Conservation (phyloP, 2,113 vertebrate species). For the Crotophaga sulcirostris region DNA sequence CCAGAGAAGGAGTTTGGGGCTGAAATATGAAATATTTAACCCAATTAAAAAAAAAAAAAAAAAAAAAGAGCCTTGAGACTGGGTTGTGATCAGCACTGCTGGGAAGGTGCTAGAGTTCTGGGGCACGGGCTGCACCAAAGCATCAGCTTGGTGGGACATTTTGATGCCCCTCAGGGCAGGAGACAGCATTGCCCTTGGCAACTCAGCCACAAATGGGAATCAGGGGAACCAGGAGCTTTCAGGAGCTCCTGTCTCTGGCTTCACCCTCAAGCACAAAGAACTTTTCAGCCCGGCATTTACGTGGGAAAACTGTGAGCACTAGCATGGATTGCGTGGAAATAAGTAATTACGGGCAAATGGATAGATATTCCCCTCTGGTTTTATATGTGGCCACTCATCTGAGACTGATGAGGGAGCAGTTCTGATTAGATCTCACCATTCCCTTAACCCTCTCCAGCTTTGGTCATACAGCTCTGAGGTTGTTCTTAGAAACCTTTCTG, state of each 20-base stretch:
- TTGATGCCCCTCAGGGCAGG: not conserved
- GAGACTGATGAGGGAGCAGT: conserved; percentile 50
- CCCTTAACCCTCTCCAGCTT: conserved; percentile 28
- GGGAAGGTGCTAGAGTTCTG: not conserved
- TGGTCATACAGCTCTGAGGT: not conserved
- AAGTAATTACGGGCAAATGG: conserved; percentile 26
- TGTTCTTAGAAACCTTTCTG: not conserved
- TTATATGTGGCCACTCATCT: conserved; percentile 55
- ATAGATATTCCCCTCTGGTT: not conserved
- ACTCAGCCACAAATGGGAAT: not conserved
- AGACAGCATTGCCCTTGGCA: not conserved
- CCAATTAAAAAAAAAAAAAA: not conserved
- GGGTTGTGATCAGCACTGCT: accelerated
- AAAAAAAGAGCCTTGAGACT: not conserved
- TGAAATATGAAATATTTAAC: not conserved
- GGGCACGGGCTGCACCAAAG: not conserved
- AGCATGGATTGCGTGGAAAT: not conserved
- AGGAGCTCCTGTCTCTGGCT: not conserved
- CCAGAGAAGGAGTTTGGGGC: not conserved
- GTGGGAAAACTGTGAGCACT: not conserved
- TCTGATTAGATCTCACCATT: conserved; percentile 14
- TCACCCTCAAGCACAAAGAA: not conserved
- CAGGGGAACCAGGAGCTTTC: not conserved
- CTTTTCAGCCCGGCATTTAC: not conserved
- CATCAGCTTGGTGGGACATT: not conserved